Base-by-base conservation (phyloP, 2,113 vertebrate genomes). In the Zapornia atra region DNA sequence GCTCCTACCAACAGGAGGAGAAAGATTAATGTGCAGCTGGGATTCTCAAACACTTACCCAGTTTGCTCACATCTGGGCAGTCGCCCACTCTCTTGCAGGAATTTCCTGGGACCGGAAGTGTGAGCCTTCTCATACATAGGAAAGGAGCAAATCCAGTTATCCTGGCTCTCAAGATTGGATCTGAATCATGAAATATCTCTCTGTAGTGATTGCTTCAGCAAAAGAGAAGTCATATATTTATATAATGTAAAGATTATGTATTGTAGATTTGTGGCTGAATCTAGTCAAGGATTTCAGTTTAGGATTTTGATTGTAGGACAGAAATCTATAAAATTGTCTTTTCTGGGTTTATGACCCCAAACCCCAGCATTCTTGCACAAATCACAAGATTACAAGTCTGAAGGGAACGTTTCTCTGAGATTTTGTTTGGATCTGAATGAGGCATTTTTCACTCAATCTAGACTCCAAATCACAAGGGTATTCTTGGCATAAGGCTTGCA, bases 391-490 rank as follows among this genome's bases (percentile, higher is more conserved):
- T 94, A 86, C 48, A 94, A 86, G 64, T 88, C 82, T 93, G 65
- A 88, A 81, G 83, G 57, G 61, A 90, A 78, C 0, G 11, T 86
- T 92, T 73, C 76, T 92, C 53, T 88, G 38, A 90, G 90, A 96
- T 95, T 95, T 96, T 91, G 48, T 70, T 92, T 96, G 94, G 96
- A 93, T 88, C 56, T 29, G 61, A 93, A 69, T 29, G 38, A 88
- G 14, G 29, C 34, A 88, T 94, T 97, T 96, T 94, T 90, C 61
- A 78, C 79, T 90, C 72, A 81, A 76, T 95, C 88, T 94, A 94
- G 72, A 95, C 88, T 96, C 68, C 90, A 88, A 78, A 93, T 90
- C 95, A 92, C 44, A 92, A 60, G 86, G 19, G 75, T 78, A 96
- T 78, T 86, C 61, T 96, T 97, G 95, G 95, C 94, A 75, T 65